phyloP scores from a whole-genome alignment of 2,797 vertebrate species.

The Erethizon dorsatum region DNA sequence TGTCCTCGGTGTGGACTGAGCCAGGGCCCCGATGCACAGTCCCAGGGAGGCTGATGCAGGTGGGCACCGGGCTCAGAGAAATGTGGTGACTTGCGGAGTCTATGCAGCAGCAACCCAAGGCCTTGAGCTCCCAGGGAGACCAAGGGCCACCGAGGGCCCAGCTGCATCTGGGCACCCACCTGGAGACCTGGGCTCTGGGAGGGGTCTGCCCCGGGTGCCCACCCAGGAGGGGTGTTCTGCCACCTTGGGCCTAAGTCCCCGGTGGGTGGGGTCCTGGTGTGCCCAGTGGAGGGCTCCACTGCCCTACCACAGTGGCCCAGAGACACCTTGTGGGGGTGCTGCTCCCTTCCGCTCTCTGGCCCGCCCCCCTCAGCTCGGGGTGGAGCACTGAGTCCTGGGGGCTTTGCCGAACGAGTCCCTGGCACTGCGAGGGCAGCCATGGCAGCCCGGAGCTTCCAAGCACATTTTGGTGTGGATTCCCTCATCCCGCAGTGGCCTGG shows the following conservation, averaged over 20 bases:
- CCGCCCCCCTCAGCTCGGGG: neutral
- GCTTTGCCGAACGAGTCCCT: neutral
- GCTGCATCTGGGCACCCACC: neutral
- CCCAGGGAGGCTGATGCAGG: neutral
- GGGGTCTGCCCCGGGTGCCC: slow-evolving; percentile 64
- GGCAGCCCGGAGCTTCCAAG: neutral
- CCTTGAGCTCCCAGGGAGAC: neutral
- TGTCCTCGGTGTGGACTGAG: neutral
- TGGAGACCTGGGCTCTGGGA: slow-evolving; percentile 89
- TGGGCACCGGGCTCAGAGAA: neutral
- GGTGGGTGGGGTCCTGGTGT: neutral
- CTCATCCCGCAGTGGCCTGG: neutral
- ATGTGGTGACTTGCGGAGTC: neutral
- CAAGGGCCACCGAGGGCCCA: neutral
- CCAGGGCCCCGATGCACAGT: neutral
- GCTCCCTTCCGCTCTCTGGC: neutral
- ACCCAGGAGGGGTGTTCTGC: neutral
- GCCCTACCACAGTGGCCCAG: neutral
- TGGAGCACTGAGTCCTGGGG: neutral
- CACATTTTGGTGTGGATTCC: neutral
- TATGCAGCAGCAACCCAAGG: too few relatives aligned
- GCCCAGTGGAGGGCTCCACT: neutral
- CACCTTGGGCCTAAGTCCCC: neutral
- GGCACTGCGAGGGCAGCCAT: fast-evolving
- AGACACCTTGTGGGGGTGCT: neutral